These are phyloP conservation scores for Isurus oxyrinchus DNA, from an alignment of 2,113 vertebrate genomes.

Conservation along the genomic window DNA sequence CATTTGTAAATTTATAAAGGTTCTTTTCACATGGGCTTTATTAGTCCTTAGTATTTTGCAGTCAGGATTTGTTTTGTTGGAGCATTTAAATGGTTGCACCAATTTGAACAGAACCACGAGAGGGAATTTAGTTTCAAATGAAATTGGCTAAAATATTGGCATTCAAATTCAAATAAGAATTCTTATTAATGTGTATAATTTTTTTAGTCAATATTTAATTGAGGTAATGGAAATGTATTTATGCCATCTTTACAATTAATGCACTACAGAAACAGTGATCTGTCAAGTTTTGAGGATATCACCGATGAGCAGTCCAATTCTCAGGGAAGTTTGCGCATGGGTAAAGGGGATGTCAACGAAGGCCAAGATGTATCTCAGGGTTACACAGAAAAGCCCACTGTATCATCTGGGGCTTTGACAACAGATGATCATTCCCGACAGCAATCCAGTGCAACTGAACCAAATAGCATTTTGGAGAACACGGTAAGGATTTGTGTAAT, in stretches of 20 bases:
- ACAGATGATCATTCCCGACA: background rate
- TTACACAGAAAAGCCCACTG: background rate
- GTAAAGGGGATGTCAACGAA: background rate
- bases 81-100: background rate
- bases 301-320: background rate
- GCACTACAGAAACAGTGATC: background rate
- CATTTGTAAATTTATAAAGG: background rate
- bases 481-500: background rate
- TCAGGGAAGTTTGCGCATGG: background rate
- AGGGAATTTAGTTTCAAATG: background rate
- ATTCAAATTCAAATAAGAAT: background rate
- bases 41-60: background rate
- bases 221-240: background rate
- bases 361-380: too few relatives aligned
- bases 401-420: background rate
- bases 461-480: background rate
- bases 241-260: background rate
- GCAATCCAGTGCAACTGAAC: background rate
- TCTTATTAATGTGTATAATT: background rate
- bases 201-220: background rate
- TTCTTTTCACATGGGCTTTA: background rate
- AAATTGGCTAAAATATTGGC: background rate
- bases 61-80: background rate
- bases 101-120: background rate
- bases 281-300: constrained; percentile 10